Conservation (phyloP, 2,888 invertebrate genomes). For the Cremastinae sp. region DNA sequence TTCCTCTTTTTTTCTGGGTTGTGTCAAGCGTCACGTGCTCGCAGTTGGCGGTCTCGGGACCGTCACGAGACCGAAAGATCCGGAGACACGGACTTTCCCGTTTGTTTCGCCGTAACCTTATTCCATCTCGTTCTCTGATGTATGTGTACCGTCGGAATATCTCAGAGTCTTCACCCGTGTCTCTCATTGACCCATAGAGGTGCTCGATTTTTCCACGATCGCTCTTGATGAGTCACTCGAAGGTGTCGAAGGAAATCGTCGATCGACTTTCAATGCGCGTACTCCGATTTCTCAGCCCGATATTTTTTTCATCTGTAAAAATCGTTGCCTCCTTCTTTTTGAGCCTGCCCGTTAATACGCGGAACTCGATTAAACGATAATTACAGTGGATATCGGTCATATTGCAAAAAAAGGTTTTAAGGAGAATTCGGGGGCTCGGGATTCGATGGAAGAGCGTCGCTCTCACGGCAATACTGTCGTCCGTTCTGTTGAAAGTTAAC, state of each 20-base stretch:
- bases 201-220: slow-evolving; percentile 8
- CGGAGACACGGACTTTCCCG: slow-evolving; percentile 30
- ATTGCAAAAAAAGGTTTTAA: slow-evolving; percentile 6
- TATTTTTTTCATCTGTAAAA: slow-evolving; percentile 28
- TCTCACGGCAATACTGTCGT: slow-evolving; percentile 45
- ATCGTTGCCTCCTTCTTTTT: slow-evolving; percentile 31
- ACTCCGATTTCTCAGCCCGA: too few species aligned
- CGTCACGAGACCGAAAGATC: slow-evolving; percentile 46
- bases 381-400: slow-evolving; percentile 43
- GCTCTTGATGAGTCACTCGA: slow-evolving; percentile 50
- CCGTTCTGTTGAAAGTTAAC: slow-evolving; percentile 60
- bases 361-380: slow-evolving; percentile 44
- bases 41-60: slow-evolving; percentile 55
- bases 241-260: slow-evolving; percentile 47
- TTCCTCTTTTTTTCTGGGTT: slow-evolving; percentile 11
- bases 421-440: slow-evolving; percentile 20
- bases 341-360: slow-evolving; percentile 42
- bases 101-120: slow-evolving; percentile 14
- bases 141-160: slow-evolving; percentile 13
- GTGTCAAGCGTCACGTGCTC: slow-evolving; percentile 48
- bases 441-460: slow-evolving; percentile 9
- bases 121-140: slow-evolving; percentile 20
- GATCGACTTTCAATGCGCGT: slow-evolving; percentile 40
- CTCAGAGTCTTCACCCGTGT: not conserved
- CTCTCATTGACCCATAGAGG: not conserved